phyloP scores from a whole-genome alignment of 2,888 invertebrate species.

The Dasysyrphus tricinctus region DNA sequence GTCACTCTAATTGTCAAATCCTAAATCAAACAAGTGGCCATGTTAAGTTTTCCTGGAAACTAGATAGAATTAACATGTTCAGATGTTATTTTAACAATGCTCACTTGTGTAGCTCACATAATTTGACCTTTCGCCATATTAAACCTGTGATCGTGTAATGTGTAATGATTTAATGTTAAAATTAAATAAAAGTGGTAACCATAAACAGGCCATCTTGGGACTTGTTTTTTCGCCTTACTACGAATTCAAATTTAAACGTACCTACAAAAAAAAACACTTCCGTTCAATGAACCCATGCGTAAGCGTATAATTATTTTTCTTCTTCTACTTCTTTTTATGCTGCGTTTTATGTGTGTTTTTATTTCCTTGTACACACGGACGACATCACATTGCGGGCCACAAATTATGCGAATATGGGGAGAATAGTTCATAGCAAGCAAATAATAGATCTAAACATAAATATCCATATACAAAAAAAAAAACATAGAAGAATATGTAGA shows the following conservation, averaged over 20 bases:
- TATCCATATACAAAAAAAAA: not conserved
- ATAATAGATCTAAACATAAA: slow-evolving; percentile 54
- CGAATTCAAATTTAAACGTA: slow-evolving; percentile 69
- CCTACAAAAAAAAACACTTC: slow-evolving; percentile 79
- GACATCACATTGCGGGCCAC: slow-evolving; percentile 3
- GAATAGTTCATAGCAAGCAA: slow-evolving; percentile 66
- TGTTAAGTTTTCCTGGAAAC: no score
- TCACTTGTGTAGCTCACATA: no score
- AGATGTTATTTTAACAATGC: no score
- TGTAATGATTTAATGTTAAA: no score
- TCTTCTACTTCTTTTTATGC: slow-evolving; percentile 13
- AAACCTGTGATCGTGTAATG: no score
- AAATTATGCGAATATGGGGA: slow-evolving; percentile 63
- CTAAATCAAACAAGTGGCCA: no score
- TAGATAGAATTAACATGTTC: no score
- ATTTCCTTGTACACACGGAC: slow-evolving; percentile 54
- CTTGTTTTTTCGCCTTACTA: slow-evolving; percentile 18
- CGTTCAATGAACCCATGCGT: slow-evolving; percentile 82
- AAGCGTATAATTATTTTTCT: slow-evolving; percentile 77
- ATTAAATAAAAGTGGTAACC: not conserved
- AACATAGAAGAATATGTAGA: not conserved
- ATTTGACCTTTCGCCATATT: no score
- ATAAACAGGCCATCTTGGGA: not conserved
- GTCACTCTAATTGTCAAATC: no score
- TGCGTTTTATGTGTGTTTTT: slow-evolving; percentile 46